Base-by-base conservation (phyloP, 2,888 invertebrate species). In the Agonopterix alstromeriana region DNA sequence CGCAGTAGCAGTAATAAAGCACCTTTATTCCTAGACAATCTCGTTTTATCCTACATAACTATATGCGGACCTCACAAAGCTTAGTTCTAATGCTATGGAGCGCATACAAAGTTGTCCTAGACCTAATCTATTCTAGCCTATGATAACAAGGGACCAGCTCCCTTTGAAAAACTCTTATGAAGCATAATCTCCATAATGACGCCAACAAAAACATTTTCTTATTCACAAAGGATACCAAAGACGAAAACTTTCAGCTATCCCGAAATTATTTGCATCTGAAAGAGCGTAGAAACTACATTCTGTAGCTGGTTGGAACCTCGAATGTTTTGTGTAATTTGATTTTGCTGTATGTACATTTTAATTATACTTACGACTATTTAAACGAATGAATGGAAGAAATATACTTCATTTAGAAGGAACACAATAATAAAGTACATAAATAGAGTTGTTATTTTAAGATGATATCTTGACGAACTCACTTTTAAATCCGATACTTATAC, bases 241-340 rank as follows among this genome's bases (percentile, higher is more conserved):
- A 63, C 65, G 63, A 58, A 67, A 77, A 67, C 53, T 73, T 70
- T 64, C 57, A 60, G 63, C 60, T 66, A 27, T 57, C 52, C 65
- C 64, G 57, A 75, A 76, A 77, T 74, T 74, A 80, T 82, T 81
- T 79, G 76, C 82, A 82, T 81, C 70, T 69, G 63, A 80, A 80
- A 78, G 76, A 70, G 67, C 61, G 57, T 63, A 60, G 57, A 61
- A 60, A 55, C 55, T 71, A 72, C 70, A n/a, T 40, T 40, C 10
- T 40, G 40, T 40, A n/a, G 10, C n/a, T 9, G 10, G 40, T 3
- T 40, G n/a, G 10, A 40, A n/a, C 40, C n/a, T 40, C 5, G 40
- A 10, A n/a, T n/a, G 10, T 9, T 43, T 35, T 49, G 27, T 27
- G 27, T 27, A 27, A 27, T 27, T 27, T 27, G 27, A 27, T 27